These are phyloP conservation scores for Donacobius atricapilla DNA, from an alignment of 2,113 vertebrate genomes.

Conservation along the genomic window DNA sequence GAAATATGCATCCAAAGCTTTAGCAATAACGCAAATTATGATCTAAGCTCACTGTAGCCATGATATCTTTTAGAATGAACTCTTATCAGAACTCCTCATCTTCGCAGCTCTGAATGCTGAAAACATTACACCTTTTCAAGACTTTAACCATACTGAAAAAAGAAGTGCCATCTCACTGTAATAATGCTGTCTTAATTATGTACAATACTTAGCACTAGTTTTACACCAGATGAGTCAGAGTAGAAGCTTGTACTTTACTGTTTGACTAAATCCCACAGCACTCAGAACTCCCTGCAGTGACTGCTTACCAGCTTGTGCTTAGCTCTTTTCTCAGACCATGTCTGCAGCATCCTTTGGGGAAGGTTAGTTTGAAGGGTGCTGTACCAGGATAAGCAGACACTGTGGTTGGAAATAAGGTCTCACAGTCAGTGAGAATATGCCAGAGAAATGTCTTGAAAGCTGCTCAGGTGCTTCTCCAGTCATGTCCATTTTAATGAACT, in stretches of 20 bases:
- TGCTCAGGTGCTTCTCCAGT: background rate
- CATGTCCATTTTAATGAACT: background rate
- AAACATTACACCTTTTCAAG: conserved; percentile 35
- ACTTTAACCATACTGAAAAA: conserved; percentile 11
- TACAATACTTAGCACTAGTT: conserved; percentile 56
- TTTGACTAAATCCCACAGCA: conserved; percentile 30
- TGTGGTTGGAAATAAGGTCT: background rate
- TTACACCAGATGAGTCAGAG: conserved; percentile 59
- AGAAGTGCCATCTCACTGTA: conserved; percentile 55
- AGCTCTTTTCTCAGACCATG: background rate
- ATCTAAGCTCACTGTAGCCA: background rate
- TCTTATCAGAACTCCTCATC: conserved; percentile 10
- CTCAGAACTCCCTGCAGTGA: background rate
- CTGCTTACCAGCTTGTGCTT: background rate
- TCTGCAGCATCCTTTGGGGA: background rate
- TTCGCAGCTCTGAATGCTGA: conserved; percentile 29
- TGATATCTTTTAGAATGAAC: background rate
- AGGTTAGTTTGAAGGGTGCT: background rate
- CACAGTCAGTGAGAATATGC: background rate
- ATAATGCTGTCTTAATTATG: conserved; percentile 66
- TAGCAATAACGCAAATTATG: background rate
- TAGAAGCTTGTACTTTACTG: conserved; percentile 45
- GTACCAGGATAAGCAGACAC: background rate
- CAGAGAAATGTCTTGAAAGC: background rate
- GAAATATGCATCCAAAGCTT: background rate